Base-by-base conservation (phyloP, 2,113 vertebrate genomes). In the Calidris pygmaea region DNA sequence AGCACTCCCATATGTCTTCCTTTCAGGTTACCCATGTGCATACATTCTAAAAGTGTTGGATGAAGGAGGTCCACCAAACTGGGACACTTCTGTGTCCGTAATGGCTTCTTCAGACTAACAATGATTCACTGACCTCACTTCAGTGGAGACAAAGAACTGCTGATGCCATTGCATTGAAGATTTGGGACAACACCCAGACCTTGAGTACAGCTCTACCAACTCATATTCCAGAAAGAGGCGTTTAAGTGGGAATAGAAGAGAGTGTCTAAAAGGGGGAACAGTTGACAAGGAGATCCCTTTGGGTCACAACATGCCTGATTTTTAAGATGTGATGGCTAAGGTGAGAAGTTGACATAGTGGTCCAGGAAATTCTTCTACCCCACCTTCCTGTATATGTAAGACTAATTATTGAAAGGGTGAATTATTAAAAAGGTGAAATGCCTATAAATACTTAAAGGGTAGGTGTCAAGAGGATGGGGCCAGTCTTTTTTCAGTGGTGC, bases 31-130 rank as follows among this genome's bases (percentile, higher is more conserved):
- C 27, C 47, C 3, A 4, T 7, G 21, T 26, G 41, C 34, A 47
- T 0, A 11, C 45, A 43, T 24, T 47, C 22, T 47, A 34, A 32
- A 47, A 47, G 35, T 14, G 16, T 41, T 1, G 0, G 26, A 59
- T 12, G 17, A 89, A 34, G 27, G 37, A 23, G 5, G 9, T 30
- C 52, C 52, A 7, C 18, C 34, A 71, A 77, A 22, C 26, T 2
- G 10, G 7, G 7, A 30, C 5, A 5, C 5, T 21, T 29, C 2
- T 13, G 32, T 45, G 63, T 29, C 79, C 3, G 0, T 21, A 81
- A 9, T 4, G 53, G 22, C 20, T 17, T 53, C 59, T 59, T 75
- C 0, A 1, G 55, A 48, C 76, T 41, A 30, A 17, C n/a, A 39
- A 39, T 56, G 71, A 22, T 59, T 90, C 48, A 34, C 65, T 71